A percentile compares a stretch with the other conserved stretches of the same genome.
Conservation (phyloP, 1,140 invertebrate species). For the Drosophila triauraria region DNA sequence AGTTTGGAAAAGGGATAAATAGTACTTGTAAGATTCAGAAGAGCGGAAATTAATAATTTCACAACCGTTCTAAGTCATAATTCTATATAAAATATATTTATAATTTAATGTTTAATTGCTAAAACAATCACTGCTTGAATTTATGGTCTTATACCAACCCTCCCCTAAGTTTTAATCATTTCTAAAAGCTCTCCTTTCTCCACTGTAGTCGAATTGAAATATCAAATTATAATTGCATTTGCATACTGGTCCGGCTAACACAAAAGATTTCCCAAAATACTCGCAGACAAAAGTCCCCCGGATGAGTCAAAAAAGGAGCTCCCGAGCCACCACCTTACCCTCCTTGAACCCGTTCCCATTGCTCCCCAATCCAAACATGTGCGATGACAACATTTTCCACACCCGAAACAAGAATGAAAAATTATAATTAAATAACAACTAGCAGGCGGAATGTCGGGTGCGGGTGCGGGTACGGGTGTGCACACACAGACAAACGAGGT, state of each 20-base stretch:
- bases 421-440: slow-evolving; percentile 74
- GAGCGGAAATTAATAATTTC: neutral
- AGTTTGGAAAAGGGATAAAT: neutral
- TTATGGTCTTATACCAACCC: neutral
- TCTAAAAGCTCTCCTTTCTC: neutral
- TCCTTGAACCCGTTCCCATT: neutral
- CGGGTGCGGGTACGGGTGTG: neutral
- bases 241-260: slow-evolving; percentile 12
- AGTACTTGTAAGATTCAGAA: neutral
- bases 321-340: neutral
- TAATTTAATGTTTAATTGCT: neutral
- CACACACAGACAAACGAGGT: slow-evolving; percentile 15
- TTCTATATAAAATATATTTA: no score
- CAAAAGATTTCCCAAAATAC: slow-evolving; percentile 20
- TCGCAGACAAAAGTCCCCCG: slow-evolving; percentile 3
- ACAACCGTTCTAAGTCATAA: no score
- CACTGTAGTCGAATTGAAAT: slow-evolving; percentile 49
- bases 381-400: slow-evolving; percentile 58
- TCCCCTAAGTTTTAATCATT: neutral
- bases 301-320: neutral
- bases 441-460: slow-evolving; percentile 9
- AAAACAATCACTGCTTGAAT: neutral
- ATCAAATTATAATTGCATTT: slow-evolving; percentile 74
- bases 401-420: slow-evolving; percentile 52
- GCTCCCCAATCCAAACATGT: slow-evolving; percentile 28